Evolutionary conservation across 1,140 invertebrate species (phyloP).

Genomic region (Drosophila hydei): DNA sequence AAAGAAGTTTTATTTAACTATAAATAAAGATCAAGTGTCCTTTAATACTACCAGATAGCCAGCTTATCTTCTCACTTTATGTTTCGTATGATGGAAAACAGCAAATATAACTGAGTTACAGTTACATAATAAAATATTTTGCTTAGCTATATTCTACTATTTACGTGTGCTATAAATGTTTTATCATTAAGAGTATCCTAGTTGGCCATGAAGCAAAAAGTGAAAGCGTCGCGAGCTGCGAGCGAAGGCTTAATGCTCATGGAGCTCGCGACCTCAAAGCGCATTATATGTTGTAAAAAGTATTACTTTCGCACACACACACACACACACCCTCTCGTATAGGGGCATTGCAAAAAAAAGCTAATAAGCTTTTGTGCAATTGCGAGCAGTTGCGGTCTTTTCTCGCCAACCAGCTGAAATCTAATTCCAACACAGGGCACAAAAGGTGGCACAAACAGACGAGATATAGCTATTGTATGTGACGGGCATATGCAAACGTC

Average conservation of each 20-base stretch:
- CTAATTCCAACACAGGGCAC: conserved; percentile 78
- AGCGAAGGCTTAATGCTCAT: conserved; percentile 45
- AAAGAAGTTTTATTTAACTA: no score
- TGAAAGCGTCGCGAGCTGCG: conserved; percentile 34
- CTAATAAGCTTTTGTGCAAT: conserved; percentile 82
- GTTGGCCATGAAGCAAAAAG: conserved; percentile 25
- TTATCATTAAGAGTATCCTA: not conserved
- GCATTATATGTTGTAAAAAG: conserved; percentile 67
- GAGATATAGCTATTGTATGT: conserved; percentile 12
- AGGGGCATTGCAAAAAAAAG: conserved; percentile 2
- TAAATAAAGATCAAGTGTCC: no score
- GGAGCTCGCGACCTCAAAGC: conserved; percentile 71
- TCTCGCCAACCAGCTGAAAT: conserved; percentile 66
- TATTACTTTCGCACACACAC: conserved; percentile 55
- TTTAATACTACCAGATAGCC: no score
- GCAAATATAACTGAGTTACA: no score
- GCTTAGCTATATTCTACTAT: no score
- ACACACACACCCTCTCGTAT: conserved; percentile 10
- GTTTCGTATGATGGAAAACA: no score
- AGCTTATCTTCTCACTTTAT: no score
- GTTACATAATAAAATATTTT: no score
- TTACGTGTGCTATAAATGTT: not conserved
- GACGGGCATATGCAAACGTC: conserved; percentile 58
- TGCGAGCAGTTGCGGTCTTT: conserved; percentile 59
- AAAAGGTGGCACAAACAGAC: conserved; percentile 64